Percentiles rank a stretch among this genome's conserved stretches.
Conservation (phyloP, 2,888 invertebrate genomes). For the Neuroscelio doddi region DNA sequence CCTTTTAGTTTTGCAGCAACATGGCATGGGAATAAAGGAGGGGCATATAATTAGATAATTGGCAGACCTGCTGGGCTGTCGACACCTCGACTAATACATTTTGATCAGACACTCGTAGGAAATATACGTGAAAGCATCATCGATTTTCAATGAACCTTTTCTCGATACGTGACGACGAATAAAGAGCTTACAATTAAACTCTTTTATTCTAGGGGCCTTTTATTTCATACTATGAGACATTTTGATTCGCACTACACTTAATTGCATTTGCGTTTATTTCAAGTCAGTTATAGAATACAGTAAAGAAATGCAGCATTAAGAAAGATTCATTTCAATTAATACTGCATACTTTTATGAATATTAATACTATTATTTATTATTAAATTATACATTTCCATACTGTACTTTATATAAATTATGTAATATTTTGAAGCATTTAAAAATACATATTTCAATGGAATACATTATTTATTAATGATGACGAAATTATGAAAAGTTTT, state of each 20-base stretch:
- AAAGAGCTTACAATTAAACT: not conserved
- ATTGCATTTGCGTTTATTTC: not conserved
- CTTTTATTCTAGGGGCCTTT: constrained; percentile 3
- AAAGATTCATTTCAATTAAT: not conserved
- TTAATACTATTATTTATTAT: no score
- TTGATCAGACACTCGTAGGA: constrained; percentile 51
- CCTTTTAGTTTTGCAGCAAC: constrained; percentile 42
- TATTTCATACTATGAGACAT: not conserved
- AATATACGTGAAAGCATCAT: constrained; percentile 21
- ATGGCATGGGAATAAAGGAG: constrained; percentile 43
- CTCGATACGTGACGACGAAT: constrained; percentile 8
- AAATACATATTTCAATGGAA: no score
- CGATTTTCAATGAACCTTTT: constrained; percentile 44
- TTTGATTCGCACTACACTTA: not conserved
- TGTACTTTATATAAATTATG: no score
- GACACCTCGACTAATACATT: constrained; percentile 60
- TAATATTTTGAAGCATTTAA: no score
- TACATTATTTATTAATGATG: no score
- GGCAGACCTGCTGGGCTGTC: constrained; percentile 47
- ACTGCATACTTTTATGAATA: not conserved
- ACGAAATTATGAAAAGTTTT: no score
- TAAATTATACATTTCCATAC: no score
- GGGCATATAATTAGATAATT: constrained; percentile 59
- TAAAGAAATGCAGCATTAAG: not conserved
- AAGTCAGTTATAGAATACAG: not conserved